These are phyloP conservation scores for Spodoptera picta DNA, from an alignment of 2,888 invertebrate genomes.

Conservation along the genomic window DNA sequence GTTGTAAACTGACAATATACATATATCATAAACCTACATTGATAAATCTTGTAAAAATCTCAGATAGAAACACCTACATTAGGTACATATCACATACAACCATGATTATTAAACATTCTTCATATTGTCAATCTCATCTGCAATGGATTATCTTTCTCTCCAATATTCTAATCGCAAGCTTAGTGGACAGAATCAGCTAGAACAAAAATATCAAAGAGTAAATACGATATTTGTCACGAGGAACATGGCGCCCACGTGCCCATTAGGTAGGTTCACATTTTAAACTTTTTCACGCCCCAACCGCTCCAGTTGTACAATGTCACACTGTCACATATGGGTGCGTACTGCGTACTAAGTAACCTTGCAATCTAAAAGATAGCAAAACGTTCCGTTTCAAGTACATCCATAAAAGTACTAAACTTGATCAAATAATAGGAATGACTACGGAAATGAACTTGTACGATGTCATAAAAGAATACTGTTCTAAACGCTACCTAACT, in stretches of 20 bases:
- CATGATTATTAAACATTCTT: too few species aligned
- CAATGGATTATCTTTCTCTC: too few species aligned
- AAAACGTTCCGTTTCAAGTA: constrained; percentile 9
- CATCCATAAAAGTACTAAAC: constrained; percentile 17
- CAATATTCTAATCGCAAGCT: too few species aligned
- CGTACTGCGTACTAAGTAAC: constrained; percentile 19
- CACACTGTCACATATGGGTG: constrained; percentile 39
- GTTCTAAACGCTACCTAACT: not conserved
- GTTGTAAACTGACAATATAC: too few species aligned
- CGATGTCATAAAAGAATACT: constrained; percentile 4
- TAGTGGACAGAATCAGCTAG: too few species aligned
- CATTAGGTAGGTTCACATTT: constrained; percentile 23
- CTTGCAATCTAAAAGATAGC: constrained; percentile 47
- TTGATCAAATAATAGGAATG: constrained; percentile 14
- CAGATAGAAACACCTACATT: too few species aligned
- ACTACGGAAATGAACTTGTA: not conserved
- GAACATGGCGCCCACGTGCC: constrained; percentile 13
- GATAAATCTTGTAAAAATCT: too few species aligned
- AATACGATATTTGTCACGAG: not conserved
- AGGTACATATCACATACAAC: too few species aligned
- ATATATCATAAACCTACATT: too few species aligned
- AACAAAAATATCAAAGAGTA: too few species aligned
- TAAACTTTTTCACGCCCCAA: constrained; percentile 54
- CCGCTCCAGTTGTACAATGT: constrained; percentile 49
- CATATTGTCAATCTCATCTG: too few species aligned